Percentiles rank a stretch among this genome's conserved stretches.
Evolutionary conservation across 2,888 invertebrate species (phyloP).

Genomic region (Folsomia manolachei): DNA sequence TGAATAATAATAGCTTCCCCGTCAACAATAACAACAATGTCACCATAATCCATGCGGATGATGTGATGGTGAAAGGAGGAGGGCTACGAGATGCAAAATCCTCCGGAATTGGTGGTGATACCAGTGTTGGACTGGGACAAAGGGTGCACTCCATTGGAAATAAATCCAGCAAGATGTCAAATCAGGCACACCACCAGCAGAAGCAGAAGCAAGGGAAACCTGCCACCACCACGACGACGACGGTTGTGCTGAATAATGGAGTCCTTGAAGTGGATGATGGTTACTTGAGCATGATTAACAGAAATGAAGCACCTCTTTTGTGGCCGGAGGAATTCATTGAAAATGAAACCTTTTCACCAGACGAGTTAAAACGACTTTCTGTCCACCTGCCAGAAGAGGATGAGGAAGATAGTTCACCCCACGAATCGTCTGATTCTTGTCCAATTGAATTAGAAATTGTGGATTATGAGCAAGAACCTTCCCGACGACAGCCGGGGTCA

Average conservation of each 20-base stretch:
- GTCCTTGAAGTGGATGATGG: constrained; percentile 48
- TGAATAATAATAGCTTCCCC: not conserved
- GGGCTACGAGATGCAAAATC: not conserved
- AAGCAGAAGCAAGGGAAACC: not conserved
- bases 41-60: not conserved
- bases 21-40: not conserved
- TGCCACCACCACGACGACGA: no score
- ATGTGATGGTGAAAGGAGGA: not conserved
- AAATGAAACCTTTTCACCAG: constrained; percentile 48
- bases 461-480: constrained; percentile 16
- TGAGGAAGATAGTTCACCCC: constrained; percentile 16
- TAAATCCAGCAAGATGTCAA: not conserved
- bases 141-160: constrained; percentile 4
- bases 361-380: constrained; percentile 45
- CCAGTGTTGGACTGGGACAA: not conserved
- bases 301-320: constrained; percentile 43
- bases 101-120: not conserved
- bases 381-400: constrained; percentile 32
- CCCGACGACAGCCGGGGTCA: not conserved
- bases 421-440: constrained; percentile 5
- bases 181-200: not conserved
- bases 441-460: not conserved
- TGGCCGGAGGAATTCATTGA: constrained; percentile 50
- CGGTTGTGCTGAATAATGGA: constrained; percentile 15
- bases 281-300: constrained; percentile 50